These are phyloP conservation scores for Megathymus violae DNA, from an alignment of 1,140 invertebrate species.

Conservation along the genomic window DNA sequence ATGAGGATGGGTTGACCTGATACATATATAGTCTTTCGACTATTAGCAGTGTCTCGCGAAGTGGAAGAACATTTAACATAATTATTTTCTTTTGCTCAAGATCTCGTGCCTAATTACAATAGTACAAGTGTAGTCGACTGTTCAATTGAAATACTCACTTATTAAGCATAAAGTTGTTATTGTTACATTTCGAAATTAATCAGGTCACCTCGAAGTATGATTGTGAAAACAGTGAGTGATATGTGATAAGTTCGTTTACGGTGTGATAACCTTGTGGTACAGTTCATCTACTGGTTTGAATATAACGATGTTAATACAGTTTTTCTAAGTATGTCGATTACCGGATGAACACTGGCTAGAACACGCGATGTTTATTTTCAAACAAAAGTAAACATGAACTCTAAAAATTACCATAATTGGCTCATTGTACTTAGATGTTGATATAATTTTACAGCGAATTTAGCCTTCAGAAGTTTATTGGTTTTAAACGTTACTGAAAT, in stretches of 20 bases:
- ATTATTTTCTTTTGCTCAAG: constrained; percentile 24
- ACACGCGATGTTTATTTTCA: constrained; percentile 70
- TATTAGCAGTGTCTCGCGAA: constrained; percentile 7
- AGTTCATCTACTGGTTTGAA: constrained; percentile 45
- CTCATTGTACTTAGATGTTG: constrained; percentile 36
- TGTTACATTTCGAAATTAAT: constrained; percentile 15
- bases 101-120: constrained; percentile 11
- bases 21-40: constrained; percentile 16
- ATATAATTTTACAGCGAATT: constrained; percentile 11
- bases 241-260: constrained; percentile 49
- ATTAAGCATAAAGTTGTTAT: constrained; percentile 2
- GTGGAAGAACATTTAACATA: constrained; percentile 20
- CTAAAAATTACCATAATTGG: constrained; percentile 37
- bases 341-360: constrained; percentile 71
- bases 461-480: constrained; percentile 23
- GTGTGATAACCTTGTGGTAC: constrained; percentile 78
- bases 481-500: background rate
- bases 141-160: constrained; percentile 10
- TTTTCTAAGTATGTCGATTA: constrained; percentile 53
- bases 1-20: constrained; percentile 76
- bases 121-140: no score
- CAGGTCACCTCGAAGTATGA: constrained; percentile 30
- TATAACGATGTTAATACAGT: constrained; percentile 56
- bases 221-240: constrained; percentile 39
- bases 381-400: constrained; percentile 39